Evolutionary conservation across 37 sponge, comb jelly and placozoan species (phyloP).

Genomic region (Eunapius fragilis): DNA sequence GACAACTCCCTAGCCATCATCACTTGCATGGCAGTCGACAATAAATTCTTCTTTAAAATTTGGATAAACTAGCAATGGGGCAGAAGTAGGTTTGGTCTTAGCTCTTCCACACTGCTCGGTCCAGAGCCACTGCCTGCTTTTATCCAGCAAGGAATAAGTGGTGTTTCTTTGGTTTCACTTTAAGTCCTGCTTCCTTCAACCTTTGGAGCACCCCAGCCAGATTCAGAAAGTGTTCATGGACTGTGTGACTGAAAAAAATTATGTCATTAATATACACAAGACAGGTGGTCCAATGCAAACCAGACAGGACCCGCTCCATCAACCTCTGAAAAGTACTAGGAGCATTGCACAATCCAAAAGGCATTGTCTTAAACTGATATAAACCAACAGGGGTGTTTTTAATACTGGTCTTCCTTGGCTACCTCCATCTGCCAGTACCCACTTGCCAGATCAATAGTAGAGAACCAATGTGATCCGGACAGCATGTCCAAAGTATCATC

Average conservation of each 20-base stretch:
- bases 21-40: neutral
- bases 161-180: slow-evolving; percentile 21
- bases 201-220: slow-evolving; percentile 8
- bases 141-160: slow-evolving; percentile 10
- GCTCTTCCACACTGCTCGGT: slow-evolving; percentile 17
- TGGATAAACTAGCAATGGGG: slow-evolving; percentile 32
- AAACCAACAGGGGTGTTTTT: neutral
- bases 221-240: neutral
- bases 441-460: slow-evolving; percentile 16
- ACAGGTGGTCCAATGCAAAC: slow-evolving; percentile 26
- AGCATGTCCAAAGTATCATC: slow-evolving; percentile 35
- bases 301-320: slow-evolving; percentile 26
- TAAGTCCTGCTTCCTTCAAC: slow-evolving; percentile 13
- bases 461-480: slow-evolving; percentile 5
- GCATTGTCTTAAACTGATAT: neutral
- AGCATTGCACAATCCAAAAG: slow-evolving; percentile 1
- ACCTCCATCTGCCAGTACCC: slow-evolving; percentile 39
- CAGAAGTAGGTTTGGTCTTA: slow-evolving; percentile 18
- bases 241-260: slow-evolving; percentile 1
- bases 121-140: slow-evolving; percentile 14
- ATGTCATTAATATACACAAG: slow-evolving; percentile 27
- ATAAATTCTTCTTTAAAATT: slow-evolving; percentile 12
- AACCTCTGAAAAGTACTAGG: slow-evolving; percentile 28
- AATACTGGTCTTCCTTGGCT: neutral
- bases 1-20: slow-evolving; percentile 1